These are phyloP conservation scores for Steatocranus sp. DNA, from an alignment of 2,797 vertebrate genomes.

Conservation along the genomic window DNA sequence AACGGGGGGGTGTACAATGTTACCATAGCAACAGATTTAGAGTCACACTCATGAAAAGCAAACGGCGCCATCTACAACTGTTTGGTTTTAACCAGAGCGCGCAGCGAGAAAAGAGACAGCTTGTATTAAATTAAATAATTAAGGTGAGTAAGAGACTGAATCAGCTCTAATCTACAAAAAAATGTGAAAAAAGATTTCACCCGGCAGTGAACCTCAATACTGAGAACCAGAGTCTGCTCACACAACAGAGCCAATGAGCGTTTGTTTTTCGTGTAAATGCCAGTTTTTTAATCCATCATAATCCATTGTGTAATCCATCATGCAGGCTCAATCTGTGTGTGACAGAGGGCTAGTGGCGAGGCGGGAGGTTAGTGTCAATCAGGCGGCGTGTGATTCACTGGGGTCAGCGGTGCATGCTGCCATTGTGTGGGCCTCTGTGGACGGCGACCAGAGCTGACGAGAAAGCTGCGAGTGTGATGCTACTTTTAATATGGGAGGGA, in stretches of 20 bases:
- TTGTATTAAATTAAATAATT: background rate
- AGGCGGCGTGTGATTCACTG: slow-evolving; percentile 34
- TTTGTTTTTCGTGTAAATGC: slow-evolving; percentile 22
- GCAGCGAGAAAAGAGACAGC: background rate
- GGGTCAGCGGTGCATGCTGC: slow-evolving; percentile 32
- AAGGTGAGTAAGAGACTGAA: background rate
- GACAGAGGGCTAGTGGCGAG: slow-evolving; percentile 24
- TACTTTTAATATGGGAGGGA: slow-evolving; percentile 4
- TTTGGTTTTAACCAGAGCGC: background rate
- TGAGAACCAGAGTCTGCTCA: background rate
- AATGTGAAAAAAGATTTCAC: slow-evolving; percentile 4
- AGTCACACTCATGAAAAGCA: slow-evolving; percentile 30
- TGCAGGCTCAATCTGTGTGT: slow-evolving; percentile 44
- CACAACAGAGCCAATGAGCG: background rate
- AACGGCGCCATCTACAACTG: slow-evolving; percentile 36
- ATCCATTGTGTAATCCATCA: slow-evolving; percentile 61
- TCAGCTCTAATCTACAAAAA: background rate
- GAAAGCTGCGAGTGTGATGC: background rate
- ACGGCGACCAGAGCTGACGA: background rate
- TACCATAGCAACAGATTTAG: slow-evolving; percentile 49
- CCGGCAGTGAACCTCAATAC: background rate
- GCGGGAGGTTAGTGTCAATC: slow-evolving; percentile 33
- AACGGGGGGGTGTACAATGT: slow-evolving; percentile 9
- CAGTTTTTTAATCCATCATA: slow-evolving; percentile 53
- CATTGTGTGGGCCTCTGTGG: slow-evolving; percentile 12